Base-by-base conservation (phyloP, 2,113 vertebrate genomes). In the Bos javanicus region DNA sequence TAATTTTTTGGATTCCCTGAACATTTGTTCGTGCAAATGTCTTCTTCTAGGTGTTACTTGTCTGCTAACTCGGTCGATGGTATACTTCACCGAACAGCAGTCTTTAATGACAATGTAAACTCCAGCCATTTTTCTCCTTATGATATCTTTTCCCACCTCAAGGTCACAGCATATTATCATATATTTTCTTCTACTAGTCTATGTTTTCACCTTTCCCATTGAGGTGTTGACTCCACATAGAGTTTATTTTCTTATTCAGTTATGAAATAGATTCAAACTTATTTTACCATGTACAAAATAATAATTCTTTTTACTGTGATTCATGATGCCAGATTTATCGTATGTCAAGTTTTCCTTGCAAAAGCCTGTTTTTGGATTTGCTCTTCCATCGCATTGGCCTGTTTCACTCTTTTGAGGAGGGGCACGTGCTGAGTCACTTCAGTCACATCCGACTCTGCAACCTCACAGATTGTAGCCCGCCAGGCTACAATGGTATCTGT, bases 131-230 rank as follows among this genome's bases (percentile, higher is more conserved):
- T 92, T 85, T 62, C 50, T 94, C 28, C 39, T 94, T 67, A 64
- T 21, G 48, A 43, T 89, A 74, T 50, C 9, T 62, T 54, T 95
- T 28, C 59, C 36, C 7, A 11, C 36, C 60, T 95, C 81, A 71
- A 92, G 87, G 67, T 95, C 59, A 87, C n/a, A 93, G 12, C 48
- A 48, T 48, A 9, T 46, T 8, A 67, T 89, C 54, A 56, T 36
- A 36, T n/a, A 86, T 82, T 91, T 94, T 97, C 84, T 94, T 74
- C 78, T 80, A 25, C 85, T 88, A 60, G 26, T 86, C 95, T 82
- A n/a, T 36, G 26, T 39, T 89, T 93, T 95, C 91, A 26, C 56
- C 28, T 92, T 93, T 94, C 39, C 88, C 26, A 14, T 78, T 81
- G 81, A 91, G 62, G 25, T 74, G 43, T 23, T 88, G 57, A 86